A percentile compares a stretch with the other conserved stretches of the same genome.
Evolutionary conservation across 2,797 vertebrate species (phyloP).

Genomic region (Bryconaethiops microstoma): DNA sequence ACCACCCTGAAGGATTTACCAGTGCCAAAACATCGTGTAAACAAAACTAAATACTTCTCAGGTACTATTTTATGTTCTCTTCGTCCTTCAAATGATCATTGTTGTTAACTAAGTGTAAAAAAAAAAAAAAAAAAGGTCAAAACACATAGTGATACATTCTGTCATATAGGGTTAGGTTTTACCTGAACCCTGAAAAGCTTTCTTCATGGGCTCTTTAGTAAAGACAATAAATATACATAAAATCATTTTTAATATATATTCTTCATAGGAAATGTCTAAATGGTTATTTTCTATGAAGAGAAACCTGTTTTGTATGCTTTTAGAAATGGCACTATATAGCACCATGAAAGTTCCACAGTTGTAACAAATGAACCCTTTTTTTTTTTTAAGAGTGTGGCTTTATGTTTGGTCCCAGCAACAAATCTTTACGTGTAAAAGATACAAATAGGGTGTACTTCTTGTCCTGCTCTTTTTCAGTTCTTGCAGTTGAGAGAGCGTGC

Average conservation of each 20-base stretch:
- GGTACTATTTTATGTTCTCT: background rate
- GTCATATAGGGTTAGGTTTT: background rate
- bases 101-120: background rate
- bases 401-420: background rate
- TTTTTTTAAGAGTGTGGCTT: background rate
- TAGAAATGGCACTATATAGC: no score
- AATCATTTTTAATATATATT: no score
- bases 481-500: slow-evolving; percentile 64
- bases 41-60: slow-evolving; percentile 48
- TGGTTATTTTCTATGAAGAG: no score
- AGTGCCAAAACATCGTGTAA: slow-evolving; percentile 58
- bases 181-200: no score
- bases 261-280: no score
- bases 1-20: slow-evolving; percentile 58
- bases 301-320: no score
- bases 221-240: no score
- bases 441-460: background rate
- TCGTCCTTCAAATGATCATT: background rate
- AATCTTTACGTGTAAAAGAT: background rate
- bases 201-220: no score
- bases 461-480: slow-evolving; percentile 20
- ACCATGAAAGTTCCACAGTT: no score
- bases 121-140: no score
- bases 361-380: no score
- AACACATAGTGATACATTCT: background rate